Evolutionary conservation across 2,888 invertebrate species (phyloP).

Genomic region (Sturmia bella): DNA sequence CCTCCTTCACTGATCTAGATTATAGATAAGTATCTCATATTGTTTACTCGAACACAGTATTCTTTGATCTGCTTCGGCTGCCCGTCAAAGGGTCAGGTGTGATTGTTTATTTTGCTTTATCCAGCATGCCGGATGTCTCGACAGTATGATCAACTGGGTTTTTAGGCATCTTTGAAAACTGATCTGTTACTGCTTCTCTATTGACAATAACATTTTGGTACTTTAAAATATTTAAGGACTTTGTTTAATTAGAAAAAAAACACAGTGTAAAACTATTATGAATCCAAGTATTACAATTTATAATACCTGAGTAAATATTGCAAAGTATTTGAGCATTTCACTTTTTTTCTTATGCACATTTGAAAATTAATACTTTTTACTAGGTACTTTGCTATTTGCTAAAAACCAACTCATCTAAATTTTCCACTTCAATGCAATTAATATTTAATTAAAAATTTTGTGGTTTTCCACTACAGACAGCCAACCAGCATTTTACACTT

Average conservation of each 20-base stretch:
- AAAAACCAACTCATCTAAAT: not conserved
- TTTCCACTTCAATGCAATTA: slow-evolving; percentile 25
- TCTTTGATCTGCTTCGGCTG: too few species aligned
- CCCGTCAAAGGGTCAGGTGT: too few species aligned
- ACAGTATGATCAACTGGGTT: too few species aligned
- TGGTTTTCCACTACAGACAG: slow-evolving; percentile 11
- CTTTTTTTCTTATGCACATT: too few species aligned
- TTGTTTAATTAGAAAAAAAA: not conserved
- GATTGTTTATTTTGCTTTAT: too few species aligned
- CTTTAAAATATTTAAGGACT: not conserved
- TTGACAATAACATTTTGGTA: slow-evolving; percentile 42
- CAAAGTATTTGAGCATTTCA: too few species aligned
- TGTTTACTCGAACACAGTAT: too few species aligned
- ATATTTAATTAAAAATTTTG: slow-evolving; percentile 43
- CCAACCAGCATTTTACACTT: slow-evolving; percentile 7
- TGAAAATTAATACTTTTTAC: too few species aligned
- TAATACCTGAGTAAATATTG: too few species aligned
- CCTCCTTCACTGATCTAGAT: too few species aligned
- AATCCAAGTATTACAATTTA: not conserved
- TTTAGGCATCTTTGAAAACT: slow-evolving; percentile 4
- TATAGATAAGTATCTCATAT: too few species aligned
- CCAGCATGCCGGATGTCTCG: too few species aligned
- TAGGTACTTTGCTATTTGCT: not conserved
- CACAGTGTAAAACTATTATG: not conserved
- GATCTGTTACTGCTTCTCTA: slow-evolving; percentile 33